Evolutionary conservation across 2,888 invertebrate genomes (phyloP).

Genomic region (Sarcophaga subvicina): DNA sequence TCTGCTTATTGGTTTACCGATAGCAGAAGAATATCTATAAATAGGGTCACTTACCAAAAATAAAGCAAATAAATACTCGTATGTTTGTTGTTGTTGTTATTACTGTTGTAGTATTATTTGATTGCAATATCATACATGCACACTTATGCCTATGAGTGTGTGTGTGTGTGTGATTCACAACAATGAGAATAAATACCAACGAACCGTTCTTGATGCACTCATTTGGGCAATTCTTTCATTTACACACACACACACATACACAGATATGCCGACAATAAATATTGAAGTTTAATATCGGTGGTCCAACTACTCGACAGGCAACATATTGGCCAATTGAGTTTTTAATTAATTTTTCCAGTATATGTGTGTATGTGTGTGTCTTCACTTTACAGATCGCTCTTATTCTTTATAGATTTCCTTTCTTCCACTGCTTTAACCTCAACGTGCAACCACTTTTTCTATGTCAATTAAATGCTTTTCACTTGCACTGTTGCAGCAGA

Average conservation of each 20-base stretch:
- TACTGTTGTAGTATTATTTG: not conserved
- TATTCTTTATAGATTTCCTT: constrained; percentile 8
- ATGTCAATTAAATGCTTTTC: constrained; percentile 44
- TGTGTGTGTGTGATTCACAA: not conserved
- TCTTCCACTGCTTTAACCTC: not conserved
- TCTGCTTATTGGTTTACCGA: no score
- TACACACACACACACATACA: not conserved
- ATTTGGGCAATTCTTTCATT: no score
- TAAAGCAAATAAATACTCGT: constrained; percentile 17
- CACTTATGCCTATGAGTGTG: constrained; percentile 25
- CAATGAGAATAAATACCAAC: not conserved
- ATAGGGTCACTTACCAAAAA: constrained; percentile 46
- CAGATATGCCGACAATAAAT: constrained; percentile 37
- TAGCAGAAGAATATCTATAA: not conserved
- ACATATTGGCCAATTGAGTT: constrained; percentile 63
- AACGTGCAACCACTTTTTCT: not conserved
- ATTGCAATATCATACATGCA: constrained; percentile 35
- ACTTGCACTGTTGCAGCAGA: constrained; percentile 18
- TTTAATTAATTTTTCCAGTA: constrained; percentile 63
- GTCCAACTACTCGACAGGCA: constrained; percentile 43
- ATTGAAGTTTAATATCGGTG: constrained; percentile 45
- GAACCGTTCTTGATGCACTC: not conserved
- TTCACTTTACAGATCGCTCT: not conserved
- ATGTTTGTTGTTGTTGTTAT: not conserved
- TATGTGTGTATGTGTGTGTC: not conserved